phyloP scores from a whole-genome alignment of 2,113 vertebrate species.

The Osmerus mordax region DNA sequence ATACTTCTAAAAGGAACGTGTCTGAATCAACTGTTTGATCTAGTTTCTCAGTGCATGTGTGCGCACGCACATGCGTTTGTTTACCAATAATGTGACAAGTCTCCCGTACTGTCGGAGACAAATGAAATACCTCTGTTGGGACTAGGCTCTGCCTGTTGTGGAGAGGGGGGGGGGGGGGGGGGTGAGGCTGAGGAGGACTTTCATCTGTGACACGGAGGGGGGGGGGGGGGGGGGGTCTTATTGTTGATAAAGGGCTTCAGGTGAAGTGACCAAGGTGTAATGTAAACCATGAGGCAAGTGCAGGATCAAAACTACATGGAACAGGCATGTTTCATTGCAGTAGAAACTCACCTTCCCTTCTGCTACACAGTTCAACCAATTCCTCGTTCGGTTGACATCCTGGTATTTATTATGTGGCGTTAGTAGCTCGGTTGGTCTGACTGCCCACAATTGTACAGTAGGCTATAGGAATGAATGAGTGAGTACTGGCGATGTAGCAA shows the following conservation, averaged over 20 bases:
- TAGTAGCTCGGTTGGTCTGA: conserved; percentile 51
- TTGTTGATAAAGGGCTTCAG: conserved; percentile 56
- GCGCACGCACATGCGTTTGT: not conserved
- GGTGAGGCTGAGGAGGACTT: not conserved
- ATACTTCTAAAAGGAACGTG: conserved; percentile 18
- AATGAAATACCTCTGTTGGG: conserved; percentile 60
- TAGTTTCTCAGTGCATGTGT: not conserved
- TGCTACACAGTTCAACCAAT: conserved; percentile 36
- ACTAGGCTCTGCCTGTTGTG: conserved; percentile 45
- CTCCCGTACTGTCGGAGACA: conserved; percentile 38
- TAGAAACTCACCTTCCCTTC: not conserved
- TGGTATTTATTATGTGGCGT: conserved; percentile 37
- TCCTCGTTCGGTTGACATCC: conserved; percentile 36
- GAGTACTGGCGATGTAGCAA: conserved; percentile 4
- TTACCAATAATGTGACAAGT: conserved; percentile 52
- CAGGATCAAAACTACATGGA: not conserved
- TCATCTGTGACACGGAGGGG: too few species aligned
- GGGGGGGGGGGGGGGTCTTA: too few species aligned
- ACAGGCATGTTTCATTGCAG: conserved; percentile 42
- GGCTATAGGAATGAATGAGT: conserved; percentile 41
- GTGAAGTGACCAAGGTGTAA: conserved; percentile 36
- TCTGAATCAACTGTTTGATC: not conserved
- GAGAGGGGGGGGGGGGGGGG: conserved; percentile 29
- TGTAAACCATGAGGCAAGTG: not conserved
- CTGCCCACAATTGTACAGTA: conserved; percentile 59